Evolutionary conservation across 2,113 vertebrate genomes (phyloP).

Genomic region (Collichthys lucidus): DNA sequence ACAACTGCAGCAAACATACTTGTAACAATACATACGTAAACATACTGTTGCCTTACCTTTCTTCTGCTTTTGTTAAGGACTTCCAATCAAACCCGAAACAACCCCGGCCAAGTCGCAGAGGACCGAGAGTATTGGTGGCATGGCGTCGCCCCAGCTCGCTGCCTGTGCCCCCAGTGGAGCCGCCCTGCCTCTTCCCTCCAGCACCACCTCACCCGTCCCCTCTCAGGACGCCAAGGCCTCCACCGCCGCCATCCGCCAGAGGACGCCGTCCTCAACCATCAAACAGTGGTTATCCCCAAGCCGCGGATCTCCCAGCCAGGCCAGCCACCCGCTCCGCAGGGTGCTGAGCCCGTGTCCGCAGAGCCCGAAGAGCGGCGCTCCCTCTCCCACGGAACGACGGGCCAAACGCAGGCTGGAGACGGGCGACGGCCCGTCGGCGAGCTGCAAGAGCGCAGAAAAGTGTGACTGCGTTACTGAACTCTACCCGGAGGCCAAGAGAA

Average conservation of each 20-base stretch:
- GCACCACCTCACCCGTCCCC: slow-evolving; percentile 79
- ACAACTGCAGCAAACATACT: background rate
- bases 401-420: slow-evolving; percentile 93
- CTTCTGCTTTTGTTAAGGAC: slow-evolving; percentile 38
- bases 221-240: slow-evolving; percentile 36
- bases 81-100: slow-evolving; percentile 57
- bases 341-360: slow-evolving; percentile 87
- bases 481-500: slow-evolving; percentile 83
- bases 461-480: slow-evolving; percentile 88
- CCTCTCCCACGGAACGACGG: slow-evolving; percentile 77
- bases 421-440: slow-evolving; percentile 61
- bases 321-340: slow-evolving; percentile 76
- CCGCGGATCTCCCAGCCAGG: slow-evolving; percentile 66
- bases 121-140: slow-evolving; percentile 55
- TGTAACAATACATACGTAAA: background rate
- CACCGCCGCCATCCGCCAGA: slow-evolving; percentile 73
- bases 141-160: slow-evolving; percentile 87
- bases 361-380: slow-evolving; percentile 54
- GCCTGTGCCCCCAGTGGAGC: slow-evolving; percentile 88
- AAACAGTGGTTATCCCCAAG: slow-evolving; percentile 88
- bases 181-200: slow-evolving; percentile 89
- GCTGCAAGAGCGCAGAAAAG: slow-evolving; percentile 77
- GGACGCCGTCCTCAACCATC: slow-evolving; percentile 83
- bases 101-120: slow-evolving; percentile 87
- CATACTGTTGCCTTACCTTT: background rate